Evolutionary conservation across 53 echinoderm and acorn worm species (phyloP).

Genomic region (Crossaster papposus): DNA sequence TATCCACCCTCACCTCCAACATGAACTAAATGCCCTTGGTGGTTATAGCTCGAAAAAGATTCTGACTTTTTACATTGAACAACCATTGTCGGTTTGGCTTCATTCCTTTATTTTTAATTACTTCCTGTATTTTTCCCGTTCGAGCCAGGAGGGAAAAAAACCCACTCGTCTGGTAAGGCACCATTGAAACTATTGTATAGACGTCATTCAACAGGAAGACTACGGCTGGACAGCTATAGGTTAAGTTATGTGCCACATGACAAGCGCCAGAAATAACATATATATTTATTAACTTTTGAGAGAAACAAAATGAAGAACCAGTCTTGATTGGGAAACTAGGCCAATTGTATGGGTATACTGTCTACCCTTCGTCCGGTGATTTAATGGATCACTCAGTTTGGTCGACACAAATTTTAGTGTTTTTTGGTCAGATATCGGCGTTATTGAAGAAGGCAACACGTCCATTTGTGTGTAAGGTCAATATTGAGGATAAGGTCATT

Average conservation of each 20-base stretch:
- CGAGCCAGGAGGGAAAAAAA: background rate
- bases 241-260: slow-evolving; percentile 33
- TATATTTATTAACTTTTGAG: background rate
- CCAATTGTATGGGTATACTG: background rate
- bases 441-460: background rate
- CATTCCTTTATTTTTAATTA: background rate
- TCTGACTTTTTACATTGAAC: background rate
- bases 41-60: background rate
- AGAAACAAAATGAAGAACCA: background rate
- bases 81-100: background rate
- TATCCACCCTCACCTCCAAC: background rate
- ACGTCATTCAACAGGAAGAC: slow-evolving; percentile 14
- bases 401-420: background rate
- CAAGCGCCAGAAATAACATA: background rate
- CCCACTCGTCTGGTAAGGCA: background rate
- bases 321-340: background rate
- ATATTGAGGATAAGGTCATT: background rate
- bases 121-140: slow-evolving; percentile 44
- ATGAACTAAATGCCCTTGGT: background rate
- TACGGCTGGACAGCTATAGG: slow-evolving; percentile 18
- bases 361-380: slow-evolving; percentile 8
- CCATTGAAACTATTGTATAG: slow-evolving; percentile 24
- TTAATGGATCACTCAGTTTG: background rate
- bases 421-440: background rate
- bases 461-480: background rate